Evolutionary conservation across 2,797 vertebrate genomes (phyloP).

Genomic region (Crax fasciolata): DNA sequence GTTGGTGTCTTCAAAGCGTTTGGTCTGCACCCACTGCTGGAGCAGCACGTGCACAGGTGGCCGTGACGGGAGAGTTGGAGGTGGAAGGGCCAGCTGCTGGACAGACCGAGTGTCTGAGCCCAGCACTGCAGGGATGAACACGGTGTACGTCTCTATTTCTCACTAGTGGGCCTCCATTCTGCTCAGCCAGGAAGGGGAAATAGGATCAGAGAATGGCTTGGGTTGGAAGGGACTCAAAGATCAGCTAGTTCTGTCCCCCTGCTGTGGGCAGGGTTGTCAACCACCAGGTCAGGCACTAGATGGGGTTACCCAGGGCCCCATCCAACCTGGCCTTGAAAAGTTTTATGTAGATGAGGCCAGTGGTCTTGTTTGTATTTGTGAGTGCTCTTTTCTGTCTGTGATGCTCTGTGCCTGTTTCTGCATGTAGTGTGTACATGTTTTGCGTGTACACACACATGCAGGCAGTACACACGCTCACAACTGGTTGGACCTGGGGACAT

Average conservation of each 20-base stretch:
- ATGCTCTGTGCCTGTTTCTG: rapidly evolving
- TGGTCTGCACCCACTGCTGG: rapidly evolving
- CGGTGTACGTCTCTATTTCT: background rate
- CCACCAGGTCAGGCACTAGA: too few species aligned
- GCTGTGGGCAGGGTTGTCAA: too few species aligned
- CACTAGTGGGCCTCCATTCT: background rate
- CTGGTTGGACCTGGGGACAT: rapidly evolving
- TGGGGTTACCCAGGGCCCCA: too few species aligned
- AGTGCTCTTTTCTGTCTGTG: background rate
- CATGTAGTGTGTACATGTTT: rapidly evolving
- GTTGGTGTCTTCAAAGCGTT: rapidly evolving
- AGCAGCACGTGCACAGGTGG: background rate
- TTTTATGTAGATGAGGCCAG: background rate
- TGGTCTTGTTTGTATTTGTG: rapidly evolving
- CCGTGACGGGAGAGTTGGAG: background rate
- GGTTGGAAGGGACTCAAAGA: too few species aligned
- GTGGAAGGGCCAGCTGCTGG: background rate
- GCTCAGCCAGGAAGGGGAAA: rapidly evolving
- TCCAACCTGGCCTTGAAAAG: too few species aligned
- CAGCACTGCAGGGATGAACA: rapidly evolving
- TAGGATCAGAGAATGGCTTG: too few species aligned
- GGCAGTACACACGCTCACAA: rapidly evolving
- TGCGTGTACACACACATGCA: rapidly evolving
- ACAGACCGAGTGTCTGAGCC: background rate
- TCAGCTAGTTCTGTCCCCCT: too few species aligned